Conservation (phyloP, 2,113 vertebrate genomes). For the Sylvia atricapilla region DNA sequence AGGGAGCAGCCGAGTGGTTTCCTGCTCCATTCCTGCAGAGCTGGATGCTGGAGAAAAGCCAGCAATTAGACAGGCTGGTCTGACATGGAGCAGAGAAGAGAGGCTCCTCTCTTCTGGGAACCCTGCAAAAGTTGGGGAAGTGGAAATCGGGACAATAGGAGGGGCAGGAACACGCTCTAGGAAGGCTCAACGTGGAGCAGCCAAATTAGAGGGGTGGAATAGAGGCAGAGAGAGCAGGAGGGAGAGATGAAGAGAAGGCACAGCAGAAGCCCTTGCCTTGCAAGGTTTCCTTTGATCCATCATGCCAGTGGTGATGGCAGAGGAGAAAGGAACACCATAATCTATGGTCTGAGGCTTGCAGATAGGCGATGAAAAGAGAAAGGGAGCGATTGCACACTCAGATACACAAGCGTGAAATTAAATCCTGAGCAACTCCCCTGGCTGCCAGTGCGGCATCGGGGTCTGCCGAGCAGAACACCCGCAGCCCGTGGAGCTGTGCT, state of each 20-base stretch:
- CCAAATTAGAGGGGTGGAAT: not conserved
- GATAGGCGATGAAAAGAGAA: not conserved
- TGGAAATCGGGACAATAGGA: not conserved
- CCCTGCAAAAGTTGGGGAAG: not conserved
- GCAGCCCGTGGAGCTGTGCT: not conserved
- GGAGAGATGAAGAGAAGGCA: not conserved
- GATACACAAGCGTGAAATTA: not conserved
- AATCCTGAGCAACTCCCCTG: not conserved
- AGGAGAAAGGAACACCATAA: not conserved
- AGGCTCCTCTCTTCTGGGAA: not conserved
- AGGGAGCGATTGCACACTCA: not conserved
- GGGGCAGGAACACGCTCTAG: not conserved
- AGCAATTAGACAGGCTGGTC: not conserved
- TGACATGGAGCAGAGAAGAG: fast-evolving
- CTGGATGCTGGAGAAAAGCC: not conserved
- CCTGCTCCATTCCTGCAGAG: not conserved
- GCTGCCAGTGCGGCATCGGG: not conserved
- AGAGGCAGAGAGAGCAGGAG: not conserved
- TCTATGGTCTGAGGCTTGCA: not conserved
- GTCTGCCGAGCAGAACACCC: fast-evolving
- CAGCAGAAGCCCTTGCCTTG: not conserved
- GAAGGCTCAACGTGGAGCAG: not conserved
- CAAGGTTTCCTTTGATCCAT: not conserved
- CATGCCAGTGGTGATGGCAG: not conserved
- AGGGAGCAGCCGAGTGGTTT: not conserved